Conservation (phyloP, 2,113 vertebrate genomes). For the Myrmophylax atrothorax region DNA sequence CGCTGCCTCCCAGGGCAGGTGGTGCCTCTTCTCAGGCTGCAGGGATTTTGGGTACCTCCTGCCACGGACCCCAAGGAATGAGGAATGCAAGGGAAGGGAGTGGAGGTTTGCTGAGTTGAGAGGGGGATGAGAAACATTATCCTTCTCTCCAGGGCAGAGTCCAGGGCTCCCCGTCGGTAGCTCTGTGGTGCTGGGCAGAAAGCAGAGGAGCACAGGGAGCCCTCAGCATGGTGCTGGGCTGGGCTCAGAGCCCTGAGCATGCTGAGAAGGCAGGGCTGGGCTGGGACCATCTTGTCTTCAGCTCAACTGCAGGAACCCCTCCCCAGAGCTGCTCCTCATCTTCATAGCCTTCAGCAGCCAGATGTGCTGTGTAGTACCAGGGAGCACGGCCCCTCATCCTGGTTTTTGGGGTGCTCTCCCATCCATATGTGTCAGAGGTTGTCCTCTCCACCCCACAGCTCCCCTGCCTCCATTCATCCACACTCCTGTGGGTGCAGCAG, state of each 20-base stretch:
- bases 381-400: neutral
- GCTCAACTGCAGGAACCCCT: neutral
- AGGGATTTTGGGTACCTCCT: neutral
- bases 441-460: neutral
- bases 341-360: neutral
- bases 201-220: neutral
- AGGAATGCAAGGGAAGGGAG: rapidly evolving
- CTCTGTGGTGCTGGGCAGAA: neutral
- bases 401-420: neutral
- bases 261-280: neutral
- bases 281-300: neutral
- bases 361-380: neutral
- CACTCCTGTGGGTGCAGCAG: neutral
- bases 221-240: neutral
- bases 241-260: neutral
- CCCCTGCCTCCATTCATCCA: rapidly evolving
- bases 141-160: neutral
- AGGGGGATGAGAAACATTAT: neutral
- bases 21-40: neutral
- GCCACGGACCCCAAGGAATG: neutral
- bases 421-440: rapidly evolving
- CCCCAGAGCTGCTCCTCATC: neutral
- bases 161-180: neutral
- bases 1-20: neutral
- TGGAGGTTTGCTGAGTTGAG: neutral